phyloP scores from a whole-genome alignment of 1,140 invertebrate genomes.

The Lordiphosa collinella region DNA sequence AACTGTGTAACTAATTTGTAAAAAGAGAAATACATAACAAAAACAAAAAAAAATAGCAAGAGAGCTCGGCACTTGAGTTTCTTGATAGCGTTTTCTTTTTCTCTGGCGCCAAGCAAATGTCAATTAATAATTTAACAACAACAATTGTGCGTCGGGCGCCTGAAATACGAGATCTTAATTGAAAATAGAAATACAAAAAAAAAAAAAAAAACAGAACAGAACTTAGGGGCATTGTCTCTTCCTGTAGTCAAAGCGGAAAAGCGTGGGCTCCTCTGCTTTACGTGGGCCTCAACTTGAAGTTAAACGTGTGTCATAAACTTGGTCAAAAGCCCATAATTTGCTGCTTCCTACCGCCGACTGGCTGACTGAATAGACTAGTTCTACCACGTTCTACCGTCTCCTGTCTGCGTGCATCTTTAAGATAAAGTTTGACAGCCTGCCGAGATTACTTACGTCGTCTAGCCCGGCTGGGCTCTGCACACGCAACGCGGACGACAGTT shows the following conservation, averaged over 20 bases:
- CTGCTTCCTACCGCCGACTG: slow-evolving; percentile 30
- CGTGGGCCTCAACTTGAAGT: slow-evolving; percentile 4
- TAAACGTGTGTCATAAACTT: slow-evolving; percentile 58
- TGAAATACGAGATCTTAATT: slow-evolving; percentile 53
- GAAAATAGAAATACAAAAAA: slow-evolving; percentile 35
- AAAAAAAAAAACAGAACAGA: slow-evolving; percentile 3
- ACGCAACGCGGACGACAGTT: slow-evolving; percentile 20
- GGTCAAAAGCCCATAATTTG: slow-evolving; percentile 51
- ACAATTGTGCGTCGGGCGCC: slow-evolving; percentile 52
- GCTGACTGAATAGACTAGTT: slow-evolving; percentile 16
- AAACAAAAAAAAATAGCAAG: slow-evolving; percentile 1
- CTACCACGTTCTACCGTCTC: background rate
- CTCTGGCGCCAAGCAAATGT: slow-evolving; percentile 50
- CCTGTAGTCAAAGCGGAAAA: slow-evolving; percentile 30
- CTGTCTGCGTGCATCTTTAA: slow-evolving; percentile 47
- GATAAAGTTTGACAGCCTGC: slow-evolving; percentile 58
- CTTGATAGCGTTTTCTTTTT: slow-evolving; percentile 2
- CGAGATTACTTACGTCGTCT: slow-evolving; percentile 54
- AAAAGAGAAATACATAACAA: slow-evolving; percentile 13
- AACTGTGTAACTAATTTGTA: slow-evolving; percentile 44
- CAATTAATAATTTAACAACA: slow-evolving; percentile 56
- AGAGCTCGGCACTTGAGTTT: slow-evolving; percentile 32
- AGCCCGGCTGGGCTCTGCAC: slow-evolving; percentile 14
- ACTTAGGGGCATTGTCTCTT: slow-evolving; percentile 9
- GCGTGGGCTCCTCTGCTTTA: slow-evolving; percentile 28